Evolutionary conservation across 2,113 vertebrate species (phyloP), one percentile per base, ranked within the genome.

Genomic region (Psilopogon haemacephalus): DNA sequence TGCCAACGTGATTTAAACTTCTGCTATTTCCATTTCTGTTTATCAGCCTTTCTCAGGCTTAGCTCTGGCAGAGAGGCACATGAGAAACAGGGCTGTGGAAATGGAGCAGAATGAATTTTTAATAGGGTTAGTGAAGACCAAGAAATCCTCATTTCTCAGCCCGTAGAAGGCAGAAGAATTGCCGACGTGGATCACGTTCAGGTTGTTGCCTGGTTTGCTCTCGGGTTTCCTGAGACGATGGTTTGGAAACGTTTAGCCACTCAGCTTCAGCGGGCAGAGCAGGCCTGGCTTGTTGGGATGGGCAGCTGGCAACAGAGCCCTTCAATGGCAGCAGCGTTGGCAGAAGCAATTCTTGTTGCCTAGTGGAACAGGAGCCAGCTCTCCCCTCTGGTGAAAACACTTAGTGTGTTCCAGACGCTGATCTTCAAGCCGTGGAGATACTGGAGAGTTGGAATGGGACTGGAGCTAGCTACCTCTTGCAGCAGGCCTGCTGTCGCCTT

Each of bases 21-120:
- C 26, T 23, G 46, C n/a, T 85, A 52, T 73, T 91, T 89, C 72
- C 75, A 21, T 76, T 79, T 55, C 72, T 70, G 7, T 78, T 84
- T 90, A 81, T 86, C 88, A 86, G 90, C 46, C 77, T 40, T 88
- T 93, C 88, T 32, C 86, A 92, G 86, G 87, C 77, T 92, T 76
- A 67, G 60, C 67, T 84, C 6, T 5, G 2, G 69, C 88, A 81
- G 62, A 21, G n/a, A 21, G 35, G 46, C 74, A 79, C 48, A 9
- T 54, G 65, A 79, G 90, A 75, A 86, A 72, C 32, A 32, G 63
- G 60, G 80, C 55, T 81, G 58, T 82, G 81, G 83, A 84, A 88
- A 71, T 4, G 40, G 62, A 74, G 37, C 46, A 9, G 88, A 38
- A 80, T 73, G 88, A 38, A 80, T 73, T 83, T 81, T 87, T 74